Evolutionary conservation across 2,888 invertebrate genomes (phyloP).

Genomic region (Dichetophora obliterata): DNA sequence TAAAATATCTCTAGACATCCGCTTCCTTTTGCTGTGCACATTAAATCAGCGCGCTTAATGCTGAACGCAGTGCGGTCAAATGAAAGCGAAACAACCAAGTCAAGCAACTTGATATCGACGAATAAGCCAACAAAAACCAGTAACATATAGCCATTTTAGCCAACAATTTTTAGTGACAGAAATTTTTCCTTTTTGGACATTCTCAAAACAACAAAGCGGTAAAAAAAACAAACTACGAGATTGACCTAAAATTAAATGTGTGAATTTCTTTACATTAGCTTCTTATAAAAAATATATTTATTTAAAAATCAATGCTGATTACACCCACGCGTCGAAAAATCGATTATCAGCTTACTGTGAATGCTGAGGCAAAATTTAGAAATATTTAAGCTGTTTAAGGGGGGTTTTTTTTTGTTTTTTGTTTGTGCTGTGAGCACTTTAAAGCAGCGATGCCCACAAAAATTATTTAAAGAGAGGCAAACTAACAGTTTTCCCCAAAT

Average conservation of each 20-base stretch:
- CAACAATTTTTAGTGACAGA: conserved; percentile 4
- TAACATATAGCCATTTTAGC: neutral
- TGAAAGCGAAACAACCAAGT: conserved; percentile 49
- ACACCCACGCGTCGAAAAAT: too few relatives aligned
- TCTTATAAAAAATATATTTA: too few relatives aligned
- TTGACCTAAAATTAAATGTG: neutral
- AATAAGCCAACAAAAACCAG: neutral
- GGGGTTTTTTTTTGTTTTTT: too few relatives aligned
- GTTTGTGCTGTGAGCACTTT: too few relatives aligned
- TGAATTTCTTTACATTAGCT: neutral
- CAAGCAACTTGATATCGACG: neutral
- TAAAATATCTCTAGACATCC: neutral
- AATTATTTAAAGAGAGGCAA: too few relatives aligned
- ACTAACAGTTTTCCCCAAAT: too few relatives aligned
- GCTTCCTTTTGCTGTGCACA: neutral
- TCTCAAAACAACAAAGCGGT: neutral
- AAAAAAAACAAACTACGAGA: neutral
- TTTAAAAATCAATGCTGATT: too few relatives aligned
- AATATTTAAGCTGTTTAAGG: too few relatives aligned
- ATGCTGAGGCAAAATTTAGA: too few relatives aligned
- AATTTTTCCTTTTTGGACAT: conserved; percentile 8
- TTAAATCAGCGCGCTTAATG: neutral
- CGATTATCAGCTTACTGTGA: too few relatives aligned
- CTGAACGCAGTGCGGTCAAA: conserved; percentile 52
- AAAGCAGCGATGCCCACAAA: too few relatives aligned